phyloP scores from a whole-genome alignment of 2,113 vertebrate species.

The Elgaria multicarinata region DNA sequence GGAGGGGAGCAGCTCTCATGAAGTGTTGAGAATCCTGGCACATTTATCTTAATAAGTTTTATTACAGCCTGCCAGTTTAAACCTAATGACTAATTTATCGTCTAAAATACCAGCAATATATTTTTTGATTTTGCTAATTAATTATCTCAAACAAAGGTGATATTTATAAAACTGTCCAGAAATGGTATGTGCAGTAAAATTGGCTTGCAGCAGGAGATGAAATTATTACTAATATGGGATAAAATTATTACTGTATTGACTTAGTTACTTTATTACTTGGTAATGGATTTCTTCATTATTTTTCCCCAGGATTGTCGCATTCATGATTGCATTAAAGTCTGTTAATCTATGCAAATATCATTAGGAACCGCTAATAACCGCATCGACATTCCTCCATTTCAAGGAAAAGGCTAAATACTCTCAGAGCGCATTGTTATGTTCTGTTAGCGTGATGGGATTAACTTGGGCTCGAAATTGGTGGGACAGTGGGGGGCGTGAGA shows the following conservation, averaged over 20 bases:
- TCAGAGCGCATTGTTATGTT: conserved; percentile 45
- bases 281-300: conserved; percentile 86
- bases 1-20: conserved; percentile 61
- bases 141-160: conserved; percentile 84
- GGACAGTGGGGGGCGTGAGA: conserved; percentile 37
- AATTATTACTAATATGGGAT: conserved; percentile 82
- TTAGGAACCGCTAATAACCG: conserved; percentile 78
- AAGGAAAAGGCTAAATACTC: conserved; percentile 69
- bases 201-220: conserved; percentile 78
- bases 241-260: conserved; percentile 84
- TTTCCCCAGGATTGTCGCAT: conserved; percentile 77
- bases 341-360: conserved; percentile 86
- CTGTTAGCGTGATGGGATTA: conserved; percentile 61
- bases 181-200: conserved; percentile 74
- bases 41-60: conserved; percentile 82
- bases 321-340: conserved; percentile 81
- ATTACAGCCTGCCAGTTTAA: conserved; percentile 82
- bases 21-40: conserved; percentile 73
- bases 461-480: conserved; percentile 22
- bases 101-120: conserved; percentile 81
- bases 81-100: conserved; percentile 84
- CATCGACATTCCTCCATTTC: conserved; percentile 71
- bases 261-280: conserved; percentile 82
- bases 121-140: conserved; percentile 83
- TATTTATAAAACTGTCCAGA: conserved; percentile 83